phyloP scores from a whole-genome alignment of 1,140 invertebrate species.

The Eubasilissa regina region DNA sequence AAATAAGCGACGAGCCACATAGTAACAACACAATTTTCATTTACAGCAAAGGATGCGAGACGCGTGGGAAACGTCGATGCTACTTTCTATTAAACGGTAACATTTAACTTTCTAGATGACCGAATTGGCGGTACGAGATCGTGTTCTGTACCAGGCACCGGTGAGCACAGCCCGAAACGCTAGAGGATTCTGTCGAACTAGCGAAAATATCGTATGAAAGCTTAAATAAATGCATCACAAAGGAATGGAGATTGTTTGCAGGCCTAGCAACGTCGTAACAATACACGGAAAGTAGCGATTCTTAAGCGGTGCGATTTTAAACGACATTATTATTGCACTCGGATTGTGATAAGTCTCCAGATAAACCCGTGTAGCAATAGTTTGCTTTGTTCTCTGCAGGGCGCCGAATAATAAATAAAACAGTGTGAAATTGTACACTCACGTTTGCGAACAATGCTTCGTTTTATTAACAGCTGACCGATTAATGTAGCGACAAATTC shows the following conservation, averaged over 20 bases:
- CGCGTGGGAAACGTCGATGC: background rate
- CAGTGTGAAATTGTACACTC: too few species aligned
- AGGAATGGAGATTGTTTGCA: conserved; percentile 12
- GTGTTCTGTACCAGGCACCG: conserved; percentile 21
- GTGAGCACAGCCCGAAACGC: background rate
- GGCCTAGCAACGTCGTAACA: conserved; percentile 18
- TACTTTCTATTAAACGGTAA: background rate
- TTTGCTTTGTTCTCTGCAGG: background rate
- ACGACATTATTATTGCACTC: background rate
- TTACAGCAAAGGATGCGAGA: background rate
- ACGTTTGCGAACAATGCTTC: too few species aligned
- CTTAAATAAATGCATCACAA: background rate
- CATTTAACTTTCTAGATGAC: background rate
- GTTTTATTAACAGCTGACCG: too few species aligned
- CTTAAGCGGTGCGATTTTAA: too few species aligned
- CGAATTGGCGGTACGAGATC: background rate
- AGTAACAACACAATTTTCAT: background rate
- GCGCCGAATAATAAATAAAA: background rate
- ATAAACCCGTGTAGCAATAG: background rate
- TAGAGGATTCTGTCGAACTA: background rate
- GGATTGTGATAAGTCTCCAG: background rate
- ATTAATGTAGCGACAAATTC: too few species aligned
- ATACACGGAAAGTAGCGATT: background rate
- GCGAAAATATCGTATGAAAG: conserved; percentile 18
- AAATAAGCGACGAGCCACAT: background rate